These are phyloP conservation scores for Spodoptera litura DNA, from an alignment of 1,140 invertebrate species.

Conservation along the genomic window DNA sequence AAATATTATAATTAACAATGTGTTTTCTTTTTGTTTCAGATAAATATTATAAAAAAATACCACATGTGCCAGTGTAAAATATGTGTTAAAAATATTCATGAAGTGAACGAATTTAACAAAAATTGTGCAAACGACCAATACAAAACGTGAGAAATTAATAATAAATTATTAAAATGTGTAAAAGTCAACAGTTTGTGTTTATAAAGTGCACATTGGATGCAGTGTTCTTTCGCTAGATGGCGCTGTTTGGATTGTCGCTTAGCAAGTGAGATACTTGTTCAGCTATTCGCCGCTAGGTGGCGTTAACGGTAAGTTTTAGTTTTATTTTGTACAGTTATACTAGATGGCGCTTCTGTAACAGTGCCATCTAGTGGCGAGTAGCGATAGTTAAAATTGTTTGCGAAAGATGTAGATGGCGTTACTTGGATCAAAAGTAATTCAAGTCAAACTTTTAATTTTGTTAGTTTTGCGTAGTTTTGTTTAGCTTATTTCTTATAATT, in stretches of 20 bases:
- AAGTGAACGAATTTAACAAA: constrained; percentile 63
- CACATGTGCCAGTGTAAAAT: constrained; percentile 72
- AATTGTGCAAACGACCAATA: constrained; percentile 62
- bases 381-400: constrained; percentile 38
- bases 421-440: constrained; percentile 40
- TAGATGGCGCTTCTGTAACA: constrained; percentile 2
- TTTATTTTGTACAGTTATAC: constrained; percentile 1
- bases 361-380: constrained; percentile 67
- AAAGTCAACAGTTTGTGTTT: constrained; percentile 64
- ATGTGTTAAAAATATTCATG: constrained; percentile 63
- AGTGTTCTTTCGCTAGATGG: constrained; percentile 78
- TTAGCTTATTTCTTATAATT: not conserved
- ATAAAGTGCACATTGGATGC: constrained; percentile 80
- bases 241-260: constrained; percentile 72
- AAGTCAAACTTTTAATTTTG: not conserved
- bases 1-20: not conserved
- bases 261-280: constrained; percentile 64
- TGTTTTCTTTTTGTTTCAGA: constrained; percentile 75
- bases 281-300: constrained; percentile 69
- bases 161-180: constrained; percentile 53
- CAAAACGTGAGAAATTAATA: constrained; percentile 67
- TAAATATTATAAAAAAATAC: constrained; percentile 74
- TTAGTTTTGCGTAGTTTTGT: not conserved
- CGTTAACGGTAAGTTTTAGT: constrained; percentile 68
- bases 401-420: constrained; percentile 29